Evolutionary conservation across 1,140 invertebrate genomes (phyloP), one percentile per base, ranked within the genome.

Genomic region (Drepana arcuata): DNA sequence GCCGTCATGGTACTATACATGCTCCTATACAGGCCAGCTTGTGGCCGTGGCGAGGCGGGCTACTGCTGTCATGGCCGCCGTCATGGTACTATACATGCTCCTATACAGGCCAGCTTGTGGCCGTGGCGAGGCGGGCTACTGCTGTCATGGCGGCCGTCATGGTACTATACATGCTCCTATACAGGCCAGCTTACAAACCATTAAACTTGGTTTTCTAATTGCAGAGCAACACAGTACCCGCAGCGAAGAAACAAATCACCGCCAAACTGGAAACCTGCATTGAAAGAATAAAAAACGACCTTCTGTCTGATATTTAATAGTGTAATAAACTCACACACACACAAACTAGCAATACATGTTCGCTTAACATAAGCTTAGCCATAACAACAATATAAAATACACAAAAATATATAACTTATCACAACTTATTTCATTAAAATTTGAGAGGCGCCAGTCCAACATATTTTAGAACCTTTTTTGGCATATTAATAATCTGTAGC

Each of bases 261-360:
- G 13, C 47, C 1, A 79, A 73, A 50, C 41, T 70, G 4, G 67
- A 49, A 13, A 40, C 48, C 6, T 52, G 53, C 10, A 54, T 44
- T 0, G 62, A 81, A 34, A 53, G 42, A 55, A 69, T 75, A 31
- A 75, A 66, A 55, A 52, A 47, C 28, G 48, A 73, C 21, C 45
- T 74, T 14, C 40, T 79, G 24, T 41, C 73, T 36, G 56, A 71
- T 41, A 62, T 81, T 77, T 79, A 77, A 66, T 77, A 41, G 57
- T 55, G 56, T 57, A 48, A 51, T 55, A 62, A 54, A 54, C 46
- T 43, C 25, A 29, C 33, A 42, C 10, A 33, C 37, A n/a, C n/a
- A n/a, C n/a, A n/a, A n/a, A n/a, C n/a, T n/a, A n/a, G n/a, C n/a
- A n/a, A n/a, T n/a, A n/a, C n/a, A n/a, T n/a, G n/a, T n/a, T n/a